Evolutionary conservation across 2,888 invertebrate species (phyloP), one percentile per base, ranked within the genome.

Genomic region (Rotaria magnacalcarata): DNA sequence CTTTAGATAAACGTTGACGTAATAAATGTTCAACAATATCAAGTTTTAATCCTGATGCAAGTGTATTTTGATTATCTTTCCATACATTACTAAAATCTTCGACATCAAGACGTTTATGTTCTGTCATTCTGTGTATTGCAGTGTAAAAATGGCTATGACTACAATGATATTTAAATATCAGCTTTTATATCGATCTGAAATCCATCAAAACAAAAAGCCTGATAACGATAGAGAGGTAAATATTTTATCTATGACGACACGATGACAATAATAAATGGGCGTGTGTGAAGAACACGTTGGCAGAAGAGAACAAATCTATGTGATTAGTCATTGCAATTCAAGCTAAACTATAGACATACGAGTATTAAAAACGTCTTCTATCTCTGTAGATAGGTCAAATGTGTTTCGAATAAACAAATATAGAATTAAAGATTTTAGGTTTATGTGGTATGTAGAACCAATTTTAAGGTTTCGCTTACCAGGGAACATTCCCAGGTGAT

Each of bases 41-140:
- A 10, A 75, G 19, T 75, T 75, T 75, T 10, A 75, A 47, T 24
- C 75, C 75, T 24, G 75, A 75, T 43, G 41, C 1, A 0, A 47
- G 21, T 24, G 21, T 16, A 47, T 75, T 75, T 43, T 75, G 11
- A 10, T 75, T 43, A 75, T 75, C 75, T 47, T 75, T 75, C 75
- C 75, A 75, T 24, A 75, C 75, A 47, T 47, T 75, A 47, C 75
- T 75, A 43, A 75, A 75, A n/a, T 75, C 75, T 47, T 75, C 75
- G 1, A 2, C 1, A 24, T 8, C 21, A 75, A 75, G 75, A 21
- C 43, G 43, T 21, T 75, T 75, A 10, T 47, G 8, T 7, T 75
- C 24, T 21, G 43, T n/a, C 75, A 75, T 75, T 75, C 41, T 41
- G n/a, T 60, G 21, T 27, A 14, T 27, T 14, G 60, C 14, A n/a